Base-by-base conservation (phyloP, 2,113 vertebrate species). In the Rafetus swinhoei region DNA sequence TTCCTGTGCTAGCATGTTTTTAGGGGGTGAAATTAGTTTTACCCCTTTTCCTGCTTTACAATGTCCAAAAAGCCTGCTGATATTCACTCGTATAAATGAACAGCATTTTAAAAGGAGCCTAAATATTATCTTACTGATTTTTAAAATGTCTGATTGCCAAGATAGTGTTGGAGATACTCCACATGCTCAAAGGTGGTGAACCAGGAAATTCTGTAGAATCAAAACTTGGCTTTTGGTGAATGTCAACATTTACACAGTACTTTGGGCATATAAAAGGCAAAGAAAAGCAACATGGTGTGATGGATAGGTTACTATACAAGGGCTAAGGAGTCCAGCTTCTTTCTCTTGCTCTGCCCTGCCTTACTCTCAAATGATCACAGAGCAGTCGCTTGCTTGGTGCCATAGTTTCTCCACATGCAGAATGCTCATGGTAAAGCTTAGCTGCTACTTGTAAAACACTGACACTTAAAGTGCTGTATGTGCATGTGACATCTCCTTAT, bases 101-200 rank as follows among this genome's bases (percentile, higher is more conserved):
- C 15, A 74, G 14, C 27, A 27, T 87, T 95, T 94, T 77, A 45
- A 76, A 76, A 82, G 50, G 59, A 89, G 85, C 52, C 29, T 92
- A 59, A 86, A 69, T 62, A 12, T 92, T 91, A 87, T 52, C 82
- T 82, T 80, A 24, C 62, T 53, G 81, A 65, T 72, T n/a, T 72
- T 69, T 72, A 82, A 92, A 84, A 24, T 62, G 39, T 79, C 79
- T 84, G 12, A 72, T 84, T 90, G 94, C 89, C 32, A 79, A 91
- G 29, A 39, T 95, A 55, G 12, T 45, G 87, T 18, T 35, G 27
- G 83, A 84, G 12, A 76, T 14, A 13, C 39, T 45, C 3, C 29
- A 18, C 18, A 22, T 76, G 39, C 21, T 50, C 24, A 24, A 22
- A 76, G 22, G 53, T 53, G 53, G 39, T 45, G 25, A 77, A 25